Conservation (phyloP, 2,797 vertebrate species). For the Xerus rutilus region DNA sequence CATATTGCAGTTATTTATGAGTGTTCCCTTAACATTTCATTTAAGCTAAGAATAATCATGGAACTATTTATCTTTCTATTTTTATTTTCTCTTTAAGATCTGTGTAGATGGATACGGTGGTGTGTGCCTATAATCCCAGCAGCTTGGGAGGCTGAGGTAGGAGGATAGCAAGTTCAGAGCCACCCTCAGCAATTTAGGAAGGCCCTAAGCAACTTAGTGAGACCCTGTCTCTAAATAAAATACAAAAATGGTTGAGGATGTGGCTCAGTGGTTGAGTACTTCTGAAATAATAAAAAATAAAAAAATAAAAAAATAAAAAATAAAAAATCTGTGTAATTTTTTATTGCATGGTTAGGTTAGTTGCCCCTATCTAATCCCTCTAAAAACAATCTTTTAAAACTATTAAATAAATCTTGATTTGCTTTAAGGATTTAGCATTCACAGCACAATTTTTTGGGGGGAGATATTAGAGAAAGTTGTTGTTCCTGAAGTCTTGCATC, state of each 20-base stretch:
- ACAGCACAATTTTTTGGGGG: conserved; percentile 8
- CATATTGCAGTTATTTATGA: conserved; percentile 45
- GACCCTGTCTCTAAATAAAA: no score
- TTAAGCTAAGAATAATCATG: conserved; percentile 34
- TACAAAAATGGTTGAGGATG: no score
- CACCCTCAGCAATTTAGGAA: no score
- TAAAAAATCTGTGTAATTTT: background rate
- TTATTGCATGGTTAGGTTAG: conserved; percentile 4
- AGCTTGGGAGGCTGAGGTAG: no score
- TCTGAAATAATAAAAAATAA: no score
- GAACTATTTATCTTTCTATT: conserved; percentile 15
- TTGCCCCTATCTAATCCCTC: background rate
- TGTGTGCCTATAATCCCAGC: no score
- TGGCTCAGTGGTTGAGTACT: no score
- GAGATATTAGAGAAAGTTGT: background rate
- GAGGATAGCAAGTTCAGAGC: no score
- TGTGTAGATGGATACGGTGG: background rate
- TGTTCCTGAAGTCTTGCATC: conserved; percentile 30
- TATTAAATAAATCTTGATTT: conserved; percentile 38
- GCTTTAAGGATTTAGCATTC: conserved; percentile 38
- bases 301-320: no score
- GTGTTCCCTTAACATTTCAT: background rate
- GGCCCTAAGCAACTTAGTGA: no score
- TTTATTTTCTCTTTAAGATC: conserved; percentile 46
- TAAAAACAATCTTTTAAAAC: conserved; percentile 38